A percentile compares a stretch with the other conserved stretches of the same genome.
phyloP scores from a whole-genome alignment of 2,113 vertebrate genomes.

The Engraulis encrasicolus region DNA sequence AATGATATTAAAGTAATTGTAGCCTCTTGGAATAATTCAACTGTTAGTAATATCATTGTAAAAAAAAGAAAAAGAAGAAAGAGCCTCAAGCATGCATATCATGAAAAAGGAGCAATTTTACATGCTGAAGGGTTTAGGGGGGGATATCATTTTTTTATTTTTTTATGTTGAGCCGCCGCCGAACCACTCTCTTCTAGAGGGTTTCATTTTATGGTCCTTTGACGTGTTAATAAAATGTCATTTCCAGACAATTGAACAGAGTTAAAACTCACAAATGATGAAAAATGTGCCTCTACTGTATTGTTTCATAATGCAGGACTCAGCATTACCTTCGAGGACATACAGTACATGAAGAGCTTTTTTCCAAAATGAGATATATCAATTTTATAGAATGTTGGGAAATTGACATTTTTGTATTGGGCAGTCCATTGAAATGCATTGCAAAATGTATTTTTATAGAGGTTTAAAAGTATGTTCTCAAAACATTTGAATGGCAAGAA shows the following conservation, averaged over 20 bases:
- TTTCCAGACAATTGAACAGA: slow-evolving; percentile 14
- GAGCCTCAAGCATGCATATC: slow-evolving; percentile 3
- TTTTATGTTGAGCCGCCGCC: background rate
- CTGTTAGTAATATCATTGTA: background rate
- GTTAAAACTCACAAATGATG: background rate
- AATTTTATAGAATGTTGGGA: too few species aligned
- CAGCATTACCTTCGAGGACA: background rate
- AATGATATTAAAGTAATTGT: background rate
- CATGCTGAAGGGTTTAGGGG: background rate
- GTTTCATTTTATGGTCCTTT: background rate
- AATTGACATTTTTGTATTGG: too few species aligned
- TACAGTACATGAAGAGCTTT: too few species aligned
- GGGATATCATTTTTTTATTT: background rate
- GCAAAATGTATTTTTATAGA: too few species aligned
- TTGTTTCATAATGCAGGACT: background rate
- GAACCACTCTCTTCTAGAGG: background rate
- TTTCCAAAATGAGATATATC: too few species aligned
- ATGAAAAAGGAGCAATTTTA: slow-evolving; percentile 1
- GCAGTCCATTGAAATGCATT: too few species aligned
- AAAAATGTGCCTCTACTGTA: background rate
- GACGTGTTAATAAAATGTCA: background rate
- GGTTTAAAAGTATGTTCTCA: too few species aligned
- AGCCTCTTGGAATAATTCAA: background rate
- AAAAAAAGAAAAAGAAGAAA: too few species aligned
- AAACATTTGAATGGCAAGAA: too few species aligned